phyloP scores from a whole-genome alignment of 2,797 vertebrate genomes.

The Gorsachius magnificus region DNA sequence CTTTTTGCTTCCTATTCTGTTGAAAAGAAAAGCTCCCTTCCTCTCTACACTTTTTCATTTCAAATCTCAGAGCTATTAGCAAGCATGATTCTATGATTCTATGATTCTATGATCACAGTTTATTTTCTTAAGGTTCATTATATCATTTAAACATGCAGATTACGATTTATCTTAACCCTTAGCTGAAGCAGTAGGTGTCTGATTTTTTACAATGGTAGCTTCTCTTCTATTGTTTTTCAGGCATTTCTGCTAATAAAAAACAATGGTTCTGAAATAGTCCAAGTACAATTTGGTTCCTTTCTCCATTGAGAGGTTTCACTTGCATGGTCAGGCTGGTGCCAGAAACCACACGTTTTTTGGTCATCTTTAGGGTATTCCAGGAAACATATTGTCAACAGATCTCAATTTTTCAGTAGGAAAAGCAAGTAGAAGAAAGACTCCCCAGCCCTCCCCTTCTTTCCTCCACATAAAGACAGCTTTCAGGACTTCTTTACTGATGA shows the following conservation, averaged over 20 bases:
- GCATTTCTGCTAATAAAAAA: constrained; percentile 28
- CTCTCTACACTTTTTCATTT: neutral
- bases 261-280: constrained; percentile 23
- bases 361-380: constrained; percentile 58
- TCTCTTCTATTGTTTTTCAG: constrained; percentile 28
- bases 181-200: neutral
- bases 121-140: neutral
- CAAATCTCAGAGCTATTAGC: neutral
- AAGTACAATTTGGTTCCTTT: constrained; percentile 11
- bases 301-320: constrained; percentile 39
- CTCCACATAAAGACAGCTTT: neutral
- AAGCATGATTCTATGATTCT: too few species aligned
- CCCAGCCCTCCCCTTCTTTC: neutral
- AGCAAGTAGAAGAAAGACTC: neutral
- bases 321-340: neutral
- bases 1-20: neutral
- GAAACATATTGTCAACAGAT: constrained; percentile 43
- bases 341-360: constrained; percentile 56
- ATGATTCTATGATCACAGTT: too few species aligned
- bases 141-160: neutral
- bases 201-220: neutral
- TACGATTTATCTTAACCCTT: neutral
- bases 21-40: neutral
- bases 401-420: constrained; percentile 25
- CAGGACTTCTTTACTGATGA: neutral